Conservation (phyloP, 2,888 invertebrate species). For the Volucella bombylans region DNA sequence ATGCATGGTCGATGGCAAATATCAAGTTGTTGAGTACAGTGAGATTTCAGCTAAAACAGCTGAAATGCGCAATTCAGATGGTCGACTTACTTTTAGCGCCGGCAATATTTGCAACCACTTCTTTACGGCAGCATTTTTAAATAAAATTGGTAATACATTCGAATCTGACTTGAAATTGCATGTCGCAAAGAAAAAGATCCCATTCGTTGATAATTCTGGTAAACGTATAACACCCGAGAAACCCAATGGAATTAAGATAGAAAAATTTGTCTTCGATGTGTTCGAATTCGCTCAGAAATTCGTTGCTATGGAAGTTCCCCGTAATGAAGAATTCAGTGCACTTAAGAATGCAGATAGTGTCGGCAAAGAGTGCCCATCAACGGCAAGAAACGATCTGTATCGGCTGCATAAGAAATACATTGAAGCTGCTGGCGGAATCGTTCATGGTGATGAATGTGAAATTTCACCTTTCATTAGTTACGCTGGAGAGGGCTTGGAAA, state of each 20-base stretch:
- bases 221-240: constrained; percentile 88
- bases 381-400: constrained; percentile 90
- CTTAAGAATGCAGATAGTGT: constrained; percentile 95
- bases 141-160: constrained; percentile 87
- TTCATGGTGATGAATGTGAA: constrained; percentile 89
- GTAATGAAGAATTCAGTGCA: constrained; percentile 97
- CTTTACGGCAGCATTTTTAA: constrained; percentile 93
- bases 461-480: constrained; percentile 96
- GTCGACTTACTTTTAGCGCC: constrained; percentile 93
- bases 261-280: constrained; percentile 99
- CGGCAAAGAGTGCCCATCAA: constrained; percentile 95
- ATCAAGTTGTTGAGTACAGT: constrained; percentile 98
- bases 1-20: constrained; percentile 94
- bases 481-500: constrained; percentile 92
- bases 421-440: constrained; percentile 90
- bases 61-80: constrained; percentile 89
- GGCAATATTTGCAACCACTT: constrained; percentile 99
- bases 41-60: constrained; percentile 95
- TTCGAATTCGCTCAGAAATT: constrained; percentile 96
- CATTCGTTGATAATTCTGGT: constrained; percentile 89
- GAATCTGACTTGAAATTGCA: constrained; percentile 93
- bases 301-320: constrained; percentile 94
- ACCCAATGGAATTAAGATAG: constrained; percentile 98
- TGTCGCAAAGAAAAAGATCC: constrained; percentile 98
- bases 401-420: constrained; percentile 91